Evolutionary conservation across 1,140 invertebrate species (phyloP).

Genomic region (Hesperophylax magnus): DNA sequence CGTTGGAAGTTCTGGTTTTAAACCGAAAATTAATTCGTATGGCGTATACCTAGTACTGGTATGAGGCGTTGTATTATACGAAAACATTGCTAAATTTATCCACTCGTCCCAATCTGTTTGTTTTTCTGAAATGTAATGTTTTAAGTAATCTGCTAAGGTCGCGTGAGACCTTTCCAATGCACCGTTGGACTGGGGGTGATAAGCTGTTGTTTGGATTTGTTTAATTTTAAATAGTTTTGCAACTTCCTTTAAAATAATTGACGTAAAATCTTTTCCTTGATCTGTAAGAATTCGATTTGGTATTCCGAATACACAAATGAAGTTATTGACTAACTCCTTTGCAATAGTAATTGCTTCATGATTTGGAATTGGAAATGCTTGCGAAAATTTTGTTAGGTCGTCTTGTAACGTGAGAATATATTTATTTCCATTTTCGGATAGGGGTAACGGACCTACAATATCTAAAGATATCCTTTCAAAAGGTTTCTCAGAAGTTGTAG

Average conservation of each 20-base stretch:
- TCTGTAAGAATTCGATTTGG: not conserved
- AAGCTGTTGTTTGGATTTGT: not conserved
- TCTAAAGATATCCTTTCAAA: not conserved
- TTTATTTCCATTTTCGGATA: not conserved
- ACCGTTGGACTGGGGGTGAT: not conserved
- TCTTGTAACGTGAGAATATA: not conserved
- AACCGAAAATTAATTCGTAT: not conserved
- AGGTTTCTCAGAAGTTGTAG: not conserved
- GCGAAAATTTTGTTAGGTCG: not conserved
- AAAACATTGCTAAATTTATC: not conserved
- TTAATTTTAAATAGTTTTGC: constrained; percentile 4
- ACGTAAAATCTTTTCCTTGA: not conserved
- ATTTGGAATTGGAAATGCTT: not conserved
- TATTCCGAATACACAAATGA: constrained; percentile 2
- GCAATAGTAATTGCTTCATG: not conserved
- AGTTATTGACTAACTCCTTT: not conserved
- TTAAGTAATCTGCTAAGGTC: not conserved
- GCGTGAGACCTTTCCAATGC: not conserved
- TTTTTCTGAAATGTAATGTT: not conserved
- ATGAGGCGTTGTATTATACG: not conserved
- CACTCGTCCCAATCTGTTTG: constrained; percentile 4
- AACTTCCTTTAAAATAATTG: not conserved
- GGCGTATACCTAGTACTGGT: not conserved
- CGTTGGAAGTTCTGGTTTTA: not conserved
- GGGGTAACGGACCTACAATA: not conserved